Evolutionary conservation across 2,113 vertebrate genomes (phyloP).

Genomic region (human): GRCh38 chrY:2543001-2543500

Average conservation of each 20-base stretch:
- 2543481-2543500: fast-evolving
- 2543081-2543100: not conserved
- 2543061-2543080: fast-evolving
- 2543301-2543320: not conserved
- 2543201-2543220: not conserved
- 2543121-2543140: fast-evolving
- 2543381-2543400: fast-evolving
- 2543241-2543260: not conserved
- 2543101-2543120: not conserved
- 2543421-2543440: not conserved
- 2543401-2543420: fast-evolving
- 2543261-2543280: not conserved
- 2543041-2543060: not conserved
- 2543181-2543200: not conserved
- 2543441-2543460: not conserved
- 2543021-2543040: no score
- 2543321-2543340: not conserved
- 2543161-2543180: fast-evolving
- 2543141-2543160: not conserved
- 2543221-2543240: not conserved
- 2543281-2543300: not conserved
- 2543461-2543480: no score
- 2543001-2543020: no score
- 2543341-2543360: not conserved
- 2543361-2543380: not conserved